Evolutionary conservation across 92 coral and sea anemone genomes (phyloP).

Genomic region (Porites cylindrica): DNA sequence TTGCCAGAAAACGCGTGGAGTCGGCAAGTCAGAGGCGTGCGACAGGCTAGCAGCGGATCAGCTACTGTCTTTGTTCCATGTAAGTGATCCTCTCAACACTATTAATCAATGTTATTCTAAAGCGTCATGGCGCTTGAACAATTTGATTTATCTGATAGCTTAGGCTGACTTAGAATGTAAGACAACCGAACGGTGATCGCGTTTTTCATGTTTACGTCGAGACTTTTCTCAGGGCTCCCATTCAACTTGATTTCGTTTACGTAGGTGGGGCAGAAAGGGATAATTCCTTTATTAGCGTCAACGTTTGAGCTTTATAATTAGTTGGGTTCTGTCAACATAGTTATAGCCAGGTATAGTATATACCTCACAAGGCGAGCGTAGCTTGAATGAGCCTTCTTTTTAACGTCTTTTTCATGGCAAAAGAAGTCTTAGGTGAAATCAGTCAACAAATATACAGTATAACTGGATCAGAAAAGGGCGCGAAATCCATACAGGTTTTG

Average conservation of each 20-base stretch:
- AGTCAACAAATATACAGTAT: no score
- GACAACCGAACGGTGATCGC: not conserved
- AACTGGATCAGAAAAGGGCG: no score
- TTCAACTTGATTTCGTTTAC: not conserved
- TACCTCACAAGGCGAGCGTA: not conserved
- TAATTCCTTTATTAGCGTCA: slow-evolving; percentile 13
- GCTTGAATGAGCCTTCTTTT: no score
- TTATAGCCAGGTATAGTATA: not conserved
- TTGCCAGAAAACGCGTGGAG: not conserved
- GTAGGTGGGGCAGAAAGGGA: slow-evolving; percentile 10
- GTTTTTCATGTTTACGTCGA: not conserved
- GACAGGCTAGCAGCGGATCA: not conserved
- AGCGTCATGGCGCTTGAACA: slow-evolving; percentile 13
- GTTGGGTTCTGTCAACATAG: slow-evolving; percentile 6
- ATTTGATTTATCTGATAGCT: not conserved
- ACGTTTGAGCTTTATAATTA: slow-evolving; percentile 14
- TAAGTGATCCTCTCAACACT: slow-evolving; percentile 38
- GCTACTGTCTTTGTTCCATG: slow-evolving; percentile 27
- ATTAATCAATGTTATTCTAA: slow-evolving; percentile 3
- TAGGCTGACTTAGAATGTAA: not conserved
- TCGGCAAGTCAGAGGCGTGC: not conserved
- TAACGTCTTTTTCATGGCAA: no score
- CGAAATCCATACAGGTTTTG: no score
- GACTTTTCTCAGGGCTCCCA: not conserved
- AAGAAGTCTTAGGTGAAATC: no score